These are phyloP conservation scores for Temnothorax rugatulus DNA, from an alignment of 2,888 invertebrate species.

Conservation along the genomic window DNA sequence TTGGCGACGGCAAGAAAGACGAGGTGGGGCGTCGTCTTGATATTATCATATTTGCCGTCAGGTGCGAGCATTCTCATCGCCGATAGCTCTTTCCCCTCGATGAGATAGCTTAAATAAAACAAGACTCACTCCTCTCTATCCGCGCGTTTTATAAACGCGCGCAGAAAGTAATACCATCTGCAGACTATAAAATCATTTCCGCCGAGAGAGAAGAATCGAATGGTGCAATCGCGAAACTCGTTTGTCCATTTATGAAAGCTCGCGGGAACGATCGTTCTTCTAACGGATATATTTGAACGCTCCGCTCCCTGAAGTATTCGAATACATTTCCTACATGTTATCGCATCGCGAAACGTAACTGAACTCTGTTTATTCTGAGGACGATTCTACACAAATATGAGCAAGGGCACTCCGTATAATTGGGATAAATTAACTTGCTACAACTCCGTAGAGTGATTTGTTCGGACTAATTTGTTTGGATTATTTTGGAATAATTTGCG, in stretches of 20 bases:
- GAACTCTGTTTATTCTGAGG: not conserved
- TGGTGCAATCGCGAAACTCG: constrained; percentile 30
- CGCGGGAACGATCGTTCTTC: constrained; percentile 4
- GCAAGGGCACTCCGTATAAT: not conserved
- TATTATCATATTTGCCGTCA: constrained; percentile 58
- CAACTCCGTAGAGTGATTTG: not conserved
- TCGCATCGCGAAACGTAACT: not conserved
- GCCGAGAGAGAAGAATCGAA: constrained; percentile 33
- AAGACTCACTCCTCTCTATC: constrained; percentile 43
- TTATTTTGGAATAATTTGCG: not conserved
- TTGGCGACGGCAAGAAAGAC: constrained; percentile 44
- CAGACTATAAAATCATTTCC: constrained; percentile 50
- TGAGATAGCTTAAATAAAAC: constrained; percentile 52
- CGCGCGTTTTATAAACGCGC: constrained; percentile 32
- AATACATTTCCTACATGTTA: not conserved
- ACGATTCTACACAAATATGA: not conserved
- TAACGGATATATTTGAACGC: not conserved
- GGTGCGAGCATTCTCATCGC: constrained; percentile 55
- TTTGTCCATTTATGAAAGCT: constrained; percentile 42
- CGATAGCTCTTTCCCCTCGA: constrained; percentile 54
- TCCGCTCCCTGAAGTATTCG: not conserved
- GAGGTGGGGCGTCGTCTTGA: constrained; percentile 45
- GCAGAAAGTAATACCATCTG: constrained; percentile 44
- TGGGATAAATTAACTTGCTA: not conserved
- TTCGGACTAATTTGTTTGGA: not conserved